Evolutionary conservation across 2,888 invertebrate genomes (phyloP), one percentile per base, ranked within the genome.

Genomic region (Parelbella ahira): DNA sequence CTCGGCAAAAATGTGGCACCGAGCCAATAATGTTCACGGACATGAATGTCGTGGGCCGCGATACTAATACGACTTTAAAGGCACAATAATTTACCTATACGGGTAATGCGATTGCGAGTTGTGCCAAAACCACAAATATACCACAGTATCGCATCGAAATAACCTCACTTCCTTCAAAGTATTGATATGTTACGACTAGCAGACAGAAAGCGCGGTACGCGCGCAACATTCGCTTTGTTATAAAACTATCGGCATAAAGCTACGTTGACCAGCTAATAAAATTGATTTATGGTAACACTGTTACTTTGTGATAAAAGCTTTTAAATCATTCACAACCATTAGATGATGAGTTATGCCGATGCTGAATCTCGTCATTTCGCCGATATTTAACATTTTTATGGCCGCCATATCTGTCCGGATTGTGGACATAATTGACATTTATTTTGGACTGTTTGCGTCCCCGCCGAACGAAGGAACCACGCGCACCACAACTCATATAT

Each of bases 261-360:
- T 64, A 60, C 73, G 77, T 77, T 81, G 84, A 81, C 82, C 79
- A 72, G 75, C 80, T 76, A 78, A 84, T 84, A 86, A 84, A 84
- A 82, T 63, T 82, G 83, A 86, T 75, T 83, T 82, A 84, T 79
- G 71, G 70, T 74, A 77, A 80, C 75, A 70, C 74, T 84, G 84
- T 70, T 77, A 79, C 78, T 84, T 79, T 76, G 75, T 76, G 86
- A 84, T 86, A 84, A 83, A 84, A 83, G 82, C 80, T 75, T 84
- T 86, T 84, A 84, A 84, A 82, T 86, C 83, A 84, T 80, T 75
- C 78, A 70, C 68, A 69, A 77, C 86, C 82, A 86, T 84, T 86
- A 84, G 84, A 83, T 82, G 82, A 81, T 83, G 84, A 86, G 79
- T 86, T 83, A 84, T 81, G 68, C 60, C 69, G 57, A 74, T 67